These are phyloP conservation scores for Mallotus villosus DNA, from an alignment of 2,797 vertebrate species.

Conservation along the genomic window DNA sequence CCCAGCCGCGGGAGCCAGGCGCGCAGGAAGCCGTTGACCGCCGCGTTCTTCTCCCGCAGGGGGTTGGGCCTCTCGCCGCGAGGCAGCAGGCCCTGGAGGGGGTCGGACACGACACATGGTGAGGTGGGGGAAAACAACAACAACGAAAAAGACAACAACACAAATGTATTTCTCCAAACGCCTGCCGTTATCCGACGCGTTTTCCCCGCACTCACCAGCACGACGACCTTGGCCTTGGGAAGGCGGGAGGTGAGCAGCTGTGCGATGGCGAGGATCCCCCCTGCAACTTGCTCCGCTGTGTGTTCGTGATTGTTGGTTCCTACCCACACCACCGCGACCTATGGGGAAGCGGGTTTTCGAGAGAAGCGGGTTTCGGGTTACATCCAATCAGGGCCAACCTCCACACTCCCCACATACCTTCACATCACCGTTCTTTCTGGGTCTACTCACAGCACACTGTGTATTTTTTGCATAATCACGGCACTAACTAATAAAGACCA, in stretches of 20 bases:
- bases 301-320: slow-evolving; percentile 96
- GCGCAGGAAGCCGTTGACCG: slow-evolving; percentile 85
- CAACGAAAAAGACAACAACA: background rate
- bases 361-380: background rate
- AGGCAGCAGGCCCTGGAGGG: slow-evolving; percentile 87
- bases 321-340: slow-evolving; percentile 97
- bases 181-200: background rate
- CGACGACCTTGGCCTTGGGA: slow-evolving; percentile 91
- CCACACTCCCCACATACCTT: background rate
- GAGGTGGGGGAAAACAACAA: background rate
- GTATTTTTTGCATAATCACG: no score
- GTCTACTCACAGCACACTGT: no score
- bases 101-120: background rate
- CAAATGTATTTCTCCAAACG: background rate
- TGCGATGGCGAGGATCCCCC: slow-evolving; percentile 88
- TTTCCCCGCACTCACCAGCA: slow-evolving; percentile 81
- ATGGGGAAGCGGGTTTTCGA: slow-evolving; percentile 31
- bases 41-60: slow-evolving; percentile 89
- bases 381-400: background rate
- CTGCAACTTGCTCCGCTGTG: slow-evolving; percentile 91
- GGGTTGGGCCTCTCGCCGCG: slow-evolving; percentile 93
- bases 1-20: slow-evolving; percentile 82
- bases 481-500: no score
- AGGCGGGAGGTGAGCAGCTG: slow-evolving; percentile 83
- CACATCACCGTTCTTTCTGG: no score